These are phyloP conservation scores for Ellobius talpinus DNA, from an alignment of 2,113 vertebrate species.

Conservation along the genomic window DNA sequence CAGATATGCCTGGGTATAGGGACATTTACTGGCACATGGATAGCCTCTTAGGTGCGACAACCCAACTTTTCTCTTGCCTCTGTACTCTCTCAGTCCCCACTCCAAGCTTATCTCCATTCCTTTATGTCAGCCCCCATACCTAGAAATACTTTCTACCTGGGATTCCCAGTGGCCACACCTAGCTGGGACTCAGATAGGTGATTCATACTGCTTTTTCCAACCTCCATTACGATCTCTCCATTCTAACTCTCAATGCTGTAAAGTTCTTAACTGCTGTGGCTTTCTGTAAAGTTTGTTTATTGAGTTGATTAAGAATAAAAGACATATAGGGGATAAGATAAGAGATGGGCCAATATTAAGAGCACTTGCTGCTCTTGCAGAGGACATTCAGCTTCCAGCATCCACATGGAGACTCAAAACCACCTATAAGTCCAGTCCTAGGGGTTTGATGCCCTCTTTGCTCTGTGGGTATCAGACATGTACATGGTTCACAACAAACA, in stretches of 20 bases:
- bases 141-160: background rate
- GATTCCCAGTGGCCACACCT: background rate
- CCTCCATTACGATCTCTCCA: accelerated
- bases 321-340: no score
- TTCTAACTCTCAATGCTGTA: background rate
- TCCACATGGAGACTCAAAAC: background rate
- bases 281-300: background rate
- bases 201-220: background rate
- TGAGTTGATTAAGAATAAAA: background rate
- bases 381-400: no score
- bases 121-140: no score
- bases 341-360: background rate
- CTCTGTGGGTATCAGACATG: background rate
- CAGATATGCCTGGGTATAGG: background rate
- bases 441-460: background rate
- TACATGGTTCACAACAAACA: background rate
- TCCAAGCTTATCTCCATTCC: background rate
- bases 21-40: background rate
- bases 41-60: background rate
- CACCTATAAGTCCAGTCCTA: background rate
- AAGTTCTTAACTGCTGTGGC: background rate
- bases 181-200: background rate
- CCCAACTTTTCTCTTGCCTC: background rate
- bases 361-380: background rate
- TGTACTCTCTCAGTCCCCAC: background rate